These are phyloP conservation scores for Mustela nigripes DNA, from an alignment of 2,113 vertebrate species.

Conservation along the genomic window DNA sequence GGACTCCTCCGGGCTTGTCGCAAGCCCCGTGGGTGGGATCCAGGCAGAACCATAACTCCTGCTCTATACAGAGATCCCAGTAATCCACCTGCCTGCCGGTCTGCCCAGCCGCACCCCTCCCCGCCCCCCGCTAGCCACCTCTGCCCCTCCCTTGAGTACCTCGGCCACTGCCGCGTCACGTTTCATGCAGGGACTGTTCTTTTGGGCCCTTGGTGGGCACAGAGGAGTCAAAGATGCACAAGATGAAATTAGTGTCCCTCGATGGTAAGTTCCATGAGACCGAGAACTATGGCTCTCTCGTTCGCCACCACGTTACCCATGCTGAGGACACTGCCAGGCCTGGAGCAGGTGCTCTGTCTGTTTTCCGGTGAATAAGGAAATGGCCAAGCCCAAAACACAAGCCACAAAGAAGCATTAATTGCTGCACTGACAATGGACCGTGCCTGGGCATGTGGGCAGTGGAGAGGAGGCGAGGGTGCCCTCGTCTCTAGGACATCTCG, in stretches of 20 bases:
- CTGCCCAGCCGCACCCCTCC: neutral
- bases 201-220: neutral
- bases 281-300: neutral
- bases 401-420: neutral
- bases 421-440: neutral
- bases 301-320: too few species aligned
- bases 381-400: neutral
- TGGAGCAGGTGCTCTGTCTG: neutral
- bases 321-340: neutral
- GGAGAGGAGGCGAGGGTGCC: neutral
- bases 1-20: neutral
- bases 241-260: neutral
- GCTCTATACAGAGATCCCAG: neutral
- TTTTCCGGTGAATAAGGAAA: neutral
- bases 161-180: neutral
- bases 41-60: neutral
- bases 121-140: neutral
- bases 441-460: neutral
- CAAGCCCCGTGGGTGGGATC: conserved; percentile 24
- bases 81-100: neutral
- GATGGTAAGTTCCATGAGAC: neutral
- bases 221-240: neutral
- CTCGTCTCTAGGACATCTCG: neutral
- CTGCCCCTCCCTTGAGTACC: neutral
- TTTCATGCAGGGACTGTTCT: neutral